Conservation (phyloP, 2,113 vertebrate genomes). For the Pterocles orientalis region DNA sequence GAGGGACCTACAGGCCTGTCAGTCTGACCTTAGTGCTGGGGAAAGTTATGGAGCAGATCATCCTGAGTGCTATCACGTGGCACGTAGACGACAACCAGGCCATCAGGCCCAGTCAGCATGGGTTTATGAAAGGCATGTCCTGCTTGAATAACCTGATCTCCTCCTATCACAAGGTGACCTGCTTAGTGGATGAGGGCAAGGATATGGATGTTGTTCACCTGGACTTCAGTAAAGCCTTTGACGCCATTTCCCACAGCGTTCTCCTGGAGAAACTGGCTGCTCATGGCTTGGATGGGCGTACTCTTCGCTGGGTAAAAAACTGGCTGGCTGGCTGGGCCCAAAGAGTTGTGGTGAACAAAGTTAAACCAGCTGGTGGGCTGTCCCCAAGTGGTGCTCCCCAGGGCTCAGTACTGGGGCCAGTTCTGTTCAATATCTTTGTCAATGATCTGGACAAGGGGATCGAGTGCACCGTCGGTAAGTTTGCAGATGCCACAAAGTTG, state of each 20-base stretch:
- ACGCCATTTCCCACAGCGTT: too few relatives aligned
- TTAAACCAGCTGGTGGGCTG: not conserved
- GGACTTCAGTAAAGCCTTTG: too few relatives aligned
- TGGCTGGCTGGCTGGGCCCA: not conserved
- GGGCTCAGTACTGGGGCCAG: not conserved
- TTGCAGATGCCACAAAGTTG: not conserved
- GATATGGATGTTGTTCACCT: too few relatives aligned
- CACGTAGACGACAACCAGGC: too few relatives aligned
- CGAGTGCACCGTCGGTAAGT: not conserved
- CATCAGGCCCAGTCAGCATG: too few relatives aligned
- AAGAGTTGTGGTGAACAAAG: not conserved
- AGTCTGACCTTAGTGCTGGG: not conserved
- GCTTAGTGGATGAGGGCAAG: too few relatives aligned
- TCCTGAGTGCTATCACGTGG: not conserved
- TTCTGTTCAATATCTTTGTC: not conserved
- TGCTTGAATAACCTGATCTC: too few relatives aligned
- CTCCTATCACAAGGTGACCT: too few relatives aligned
- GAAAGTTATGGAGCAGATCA: not conserved
- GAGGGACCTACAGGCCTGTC: not conserved
- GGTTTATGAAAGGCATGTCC: too few relatives aligned
- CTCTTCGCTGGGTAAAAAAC: not conserved
- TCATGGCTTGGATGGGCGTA: not conserved
- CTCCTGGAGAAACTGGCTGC: not conserved
- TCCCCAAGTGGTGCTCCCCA: not conserved
- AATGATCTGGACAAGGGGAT: not conserved